These are phyloP conservation scores for Sternarchorhynchus goeldii DNA, from an alignment of 2,797 vertebrate species.

Conservation along the genomic window DNA sequence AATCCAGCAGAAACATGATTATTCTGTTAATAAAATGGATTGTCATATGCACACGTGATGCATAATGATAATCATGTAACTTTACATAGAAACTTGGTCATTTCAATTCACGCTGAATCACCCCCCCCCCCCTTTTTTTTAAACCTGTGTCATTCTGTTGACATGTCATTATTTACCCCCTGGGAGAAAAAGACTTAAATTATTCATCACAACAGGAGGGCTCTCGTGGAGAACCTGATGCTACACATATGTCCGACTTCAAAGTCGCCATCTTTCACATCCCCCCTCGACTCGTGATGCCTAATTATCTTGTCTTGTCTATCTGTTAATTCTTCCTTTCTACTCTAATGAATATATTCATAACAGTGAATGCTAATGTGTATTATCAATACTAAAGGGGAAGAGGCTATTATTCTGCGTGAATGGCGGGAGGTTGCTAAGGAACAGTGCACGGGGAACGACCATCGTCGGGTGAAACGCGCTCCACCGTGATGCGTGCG, in stretches of 20 bases:
- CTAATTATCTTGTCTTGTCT: conserved; percentile 66
- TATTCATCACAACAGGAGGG: conserved; percentile 55
- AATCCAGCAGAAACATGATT: too few relatives aligned
- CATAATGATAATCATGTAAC: too few relatives aligned
- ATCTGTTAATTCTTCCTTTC: conserved; percentile 71
- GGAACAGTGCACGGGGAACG: conserved; percentile 70
- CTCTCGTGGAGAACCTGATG: conserved; percentile 61
- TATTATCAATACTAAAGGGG: conserved; percentile 59
- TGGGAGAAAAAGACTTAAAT: conserved; percentile 28
- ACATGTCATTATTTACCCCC: conserved; percentile 20
- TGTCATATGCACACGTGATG: too few relatives aligned
- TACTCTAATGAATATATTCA: conserved; percentile 74
- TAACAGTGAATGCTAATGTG: conserved; percentile 71
- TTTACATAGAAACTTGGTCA: neutral
- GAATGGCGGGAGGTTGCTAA: conserved; percentile 77
- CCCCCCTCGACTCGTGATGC: conserved; percentile 48
- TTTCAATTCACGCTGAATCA: neutral
- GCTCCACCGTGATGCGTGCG: conserved; percentile 54
- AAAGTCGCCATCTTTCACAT: conserved; percentile 60
- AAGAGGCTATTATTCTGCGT: conserved; percentile 71
- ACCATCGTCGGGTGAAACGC: conserved; percentile 60
- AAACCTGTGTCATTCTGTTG: conserved; percentile 33
- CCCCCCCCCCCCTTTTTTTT: neutral
- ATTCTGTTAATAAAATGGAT: too few relatives aligned
- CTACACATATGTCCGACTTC: conserved; percentile 58